Evolutionary conservation across 2,797 vertebrate genomes (phyloP), one percentile per base, ranked within the genome.

Genomic region (Discoglossus pictus): DNA sequence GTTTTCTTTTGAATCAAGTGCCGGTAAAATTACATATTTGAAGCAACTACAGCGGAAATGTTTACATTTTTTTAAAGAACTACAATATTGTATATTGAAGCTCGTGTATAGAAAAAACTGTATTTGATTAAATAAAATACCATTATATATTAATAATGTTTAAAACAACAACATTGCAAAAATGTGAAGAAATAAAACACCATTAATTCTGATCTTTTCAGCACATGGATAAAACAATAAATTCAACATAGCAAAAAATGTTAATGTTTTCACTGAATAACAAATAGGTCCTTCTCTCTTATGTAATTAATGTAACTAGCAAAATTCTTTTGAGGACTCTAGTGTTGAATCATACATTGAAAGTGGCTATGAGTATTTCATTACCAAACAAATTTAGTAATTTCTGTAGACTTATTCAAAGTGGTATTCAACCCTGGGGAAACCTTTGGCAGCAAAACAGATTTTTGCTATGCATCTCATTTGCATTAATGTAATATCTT

Each of bases 331-430:
- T 76, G 78, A 84, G 78, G 78, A 79, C 74, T 76, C 61, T 79
- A 78, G 82, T 74, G 62, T 83, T 82, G 80, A 84, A 81, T 84
- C 76, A 80, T 77, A 82, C 77, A 80, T 83, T 74, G 75, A 83
- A 83, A 79, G 58, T 79, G 79, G 65, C 72, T 84, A 59, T 75
- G 78, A 78, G 70, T 83, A 76, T 84, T 86, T 86, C 74, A 84
- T 87, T 87, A 84, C 68, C 77, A 80, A 85, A 83, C 74, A 75
- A 85, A 79, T 84, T 83, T 74, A 81, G 61, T 78, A 76, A 51
- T 85, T 86, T 88, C 72, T 76, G 79, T 70, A 74, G 74, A 79
- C 73, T 81, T 83, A 75, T 42, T 76, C 80, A 86, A 87, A 87
- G 86, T 76, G 61, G 78, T 81, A 81, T 79, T 85, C 76, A 82